Conservation (phyloP, 2,113 vertebrate species). For the Elaphurus davidianus region DNA sequence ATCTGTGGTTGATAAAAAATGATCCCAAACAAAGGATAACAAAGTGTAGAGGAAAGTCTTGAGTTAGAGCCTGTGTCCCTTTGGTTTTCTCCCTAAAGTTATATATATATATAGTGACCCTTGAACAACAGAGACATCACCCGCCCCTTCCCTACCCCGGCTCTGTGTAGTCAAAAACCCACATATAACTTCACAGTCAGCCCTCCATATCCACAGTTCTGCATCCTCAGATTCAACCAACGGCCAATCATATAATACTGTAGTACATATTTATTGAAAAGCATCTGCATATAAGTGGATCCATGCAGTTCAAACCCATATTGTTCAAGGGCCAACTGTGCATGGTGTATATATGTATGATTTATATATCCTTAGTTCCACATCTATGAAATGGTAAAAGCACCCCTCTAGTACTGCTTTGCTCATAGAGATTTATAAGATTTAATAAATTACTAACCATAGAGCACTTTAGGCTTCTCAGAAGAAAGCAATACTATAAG, state of each 20-base stretch:
- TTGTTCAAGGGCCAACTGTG: not conserved
- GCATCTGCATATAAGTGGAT: not conserved
- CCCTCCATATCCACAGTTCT: not conserved
- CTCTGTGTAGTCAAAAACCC: not conserved
- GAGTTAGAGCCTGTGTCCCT: not conserved
- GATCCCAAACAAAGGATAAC: not conserved
- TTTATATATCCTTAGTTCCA: not conserved
- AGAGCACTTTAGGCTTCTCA: not conserved
- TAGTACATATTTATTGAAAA: not conserved
- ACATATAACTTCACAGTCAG: not conserved
- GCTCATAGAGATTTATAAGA: not conserved
- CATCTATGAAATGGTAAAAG: not conserved
- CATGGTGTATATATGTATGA: not conserved
- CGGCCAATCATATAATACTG: not conserved
- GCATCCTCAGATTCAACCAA: not conserved
- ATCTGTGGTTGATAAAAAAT: not conserved
- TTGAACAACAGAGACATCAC: not conserved
- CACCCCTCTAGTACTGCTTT: not conserved
- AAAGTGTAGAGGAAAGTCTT: not conserved
- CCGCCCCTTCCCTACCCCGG: not conserved
- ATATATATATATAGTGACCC: not conserved
- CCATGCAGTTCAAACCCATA: not conserved
- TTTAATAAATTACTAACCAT: slow-evolving; percentile 6
- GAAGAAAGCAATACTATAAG: not conserved
- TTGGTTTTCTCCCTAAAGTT: not conserved